Base-by-base conservation (phyloP, 2,888 invertebrate genomes). In the Tillus elongatus region DNA sequence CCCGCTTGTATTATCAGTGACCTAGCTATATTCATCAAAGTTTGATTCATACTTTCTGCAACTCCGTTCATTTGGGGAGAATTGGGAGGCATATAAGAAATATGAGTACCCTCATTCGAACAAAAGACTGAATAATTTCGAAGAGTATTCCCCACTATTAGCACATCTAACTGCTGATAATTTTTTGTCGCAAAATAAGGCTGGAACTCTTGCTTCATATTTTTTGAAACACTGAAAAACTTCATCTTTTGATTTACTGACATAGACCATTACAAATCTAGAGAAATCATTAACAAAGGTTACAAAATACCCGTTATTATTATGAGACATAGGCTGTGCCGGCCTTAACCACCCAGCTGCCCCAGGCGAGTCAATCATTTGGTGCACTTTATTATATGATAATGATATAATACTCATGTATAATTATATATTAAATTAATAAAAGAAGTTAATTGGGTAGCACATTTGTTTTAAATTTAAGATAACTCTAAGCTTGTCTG, bases 41-140 rank as follows among this genome's bases (percentile, higher is more conserved):
- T 43, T 16, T 36, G 38, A 16, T 43, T 43, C 36, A 43, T 38
- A n/a, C 41, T 29, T 33, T 43, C 41, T 2, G 41, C 43, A 3
- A 38, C 38, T 4, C 43, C 41, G 16, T 43, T 43, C 8, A 41
- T 15, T 24, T 42, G 40, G 10, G 42, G 42, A 19, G 42, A 36
- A 30, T 40, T 40, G 13, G 40, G 37, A 1, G 39, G 35, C 6
- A 36, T 39, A 33, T 40, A 37, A 12, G 8, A 35, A 27, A 42
- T 32, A 26, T 37, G 12, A 24, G 35, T 42, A 14, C 38, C 24
- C 24, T 19, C n/a, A 19, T n/a, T 19, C n/a, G 24, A 19, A 19
- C 24, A 19, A 19, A 19, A 19, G n/a, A 8, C 24, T 19, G 6
- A 19, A 19, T 19, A 19, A 19, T 19, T 19, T 19, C 6, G 24